These are phyloP conservation scores for Alethe diademata DNA, from an alignment of 2,113 vertebrate species.

Conservation along the genomic window DNA sequence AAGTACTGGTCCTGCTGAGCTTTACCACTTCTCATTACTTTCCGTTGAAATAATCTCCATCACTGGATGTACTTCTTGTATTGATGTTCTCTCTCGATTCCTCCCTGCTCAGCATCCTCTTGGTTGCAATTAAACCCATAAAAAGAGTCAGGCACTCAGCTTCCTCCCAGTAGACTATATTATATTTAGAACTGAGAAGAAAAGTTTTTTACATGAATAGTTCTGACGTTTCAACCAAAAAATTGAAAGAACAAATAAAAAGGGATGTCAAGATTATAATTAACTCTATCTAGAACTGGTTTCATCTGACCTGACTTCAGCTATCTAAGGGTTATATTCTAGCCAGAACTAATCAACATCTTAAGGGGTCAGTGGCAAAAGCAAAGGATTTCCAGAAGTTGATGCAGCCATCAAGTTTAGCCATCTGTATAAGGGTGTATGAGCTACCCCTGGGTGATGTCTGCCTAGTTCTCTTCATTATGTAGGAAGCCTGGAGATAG, in stretches of 20 bases:
- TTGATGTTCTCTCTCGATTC: slow-evolving; percentile 9
- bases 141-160: slow-evolving; percentile 23
- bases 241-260: slow-evolving; percentile 29
- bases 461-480: background rate
- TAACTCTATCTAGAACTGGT: background rate
- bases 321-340: background rate
- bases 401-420: background rate
- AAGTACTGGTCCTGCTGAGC: background rate
- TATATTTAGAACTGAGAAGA: slow-evolving; percentile 27
- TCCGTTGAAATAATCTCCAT: background rate
- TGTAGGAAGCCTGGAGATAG: background rate
- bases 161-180: slow-evolving; percentile 47
- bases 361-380: background rate
- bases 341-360: background rate
- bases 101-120: slow-evolving; percentile 54
- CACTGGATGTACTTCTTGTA: background rate
- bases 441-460: background rate
- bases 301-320: background rate
- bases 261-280: background rate
- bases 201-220: background rate
- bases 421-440: background rate
- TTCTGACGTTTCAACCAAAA: background rate
- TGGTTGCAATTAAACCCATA: slow-evolving; percentile 29
- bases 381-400: background rate
- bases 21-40: background rate